Conservation (phyloP, 1,140 invertebrate species). For the Tenebrio molitor region DNA sequence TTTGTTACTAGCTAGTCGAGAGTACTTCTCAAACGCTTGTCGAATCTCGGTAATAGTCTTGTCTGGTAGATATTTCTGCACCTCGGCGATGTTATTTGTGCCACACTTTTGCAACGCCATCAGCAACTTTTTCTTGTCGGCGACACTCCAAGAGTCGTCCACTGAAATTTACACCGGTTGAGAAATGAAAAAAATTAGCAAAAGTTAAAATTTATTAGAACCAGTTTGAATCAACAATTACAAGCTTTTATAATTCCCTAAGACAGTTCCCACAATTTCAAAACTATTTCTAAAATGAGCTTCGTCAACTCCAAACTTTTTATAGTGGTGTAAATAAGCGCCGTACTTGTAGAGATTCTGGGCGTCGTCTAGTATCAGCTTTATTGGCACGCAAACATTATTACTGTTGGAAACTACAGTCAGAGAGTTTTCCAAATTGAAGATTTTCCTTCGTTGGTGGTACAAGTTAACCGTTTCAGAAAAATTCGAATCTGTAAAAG, state of each 20-base stretch:
- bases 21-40: conserved; percentile 52
- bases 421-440: conserved; percentile 67
- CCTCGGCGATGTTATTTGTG: conserved; percentile 41
- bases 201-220: conserved; percentile 7
- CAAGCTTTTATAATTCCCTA: conserved; percentile 67
- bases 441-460: conserved; percentile 65
- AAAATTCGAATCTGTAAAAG: conserved; percentile 62
- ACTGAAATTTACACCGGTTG: conserved; percentile 18
- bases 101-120: conserved; percentile 51
- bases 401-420: conserved; percentile 69
- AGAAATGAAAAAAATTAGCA: not conserved
- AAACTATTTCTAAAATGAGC: conserved; percentile 69
- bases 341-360: conserved; percentile 68
- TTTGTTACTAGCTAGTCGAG: conserved; percentile 17
- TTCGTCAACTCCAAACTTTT: conserved; percentile 68
- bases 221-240: conserved; percentile 26
- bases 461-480: conserved; percentile 67
- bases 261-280: conserved; percentile 67
- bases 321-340: conserved; percentile 72
- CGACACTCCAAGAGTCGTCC: conserved; percentile 44
- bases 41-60: conserved; percentile 55
- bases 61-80: conserved; percentile 50
- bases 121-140: conserved; percentile 54
- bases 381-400: conserved; percentile 63
- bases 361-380: conserved; percentile 66